Base-by-base conservation (phyloP, 2,888 invertebrate genomes). In the Xestia sexstrigata region DNA sequence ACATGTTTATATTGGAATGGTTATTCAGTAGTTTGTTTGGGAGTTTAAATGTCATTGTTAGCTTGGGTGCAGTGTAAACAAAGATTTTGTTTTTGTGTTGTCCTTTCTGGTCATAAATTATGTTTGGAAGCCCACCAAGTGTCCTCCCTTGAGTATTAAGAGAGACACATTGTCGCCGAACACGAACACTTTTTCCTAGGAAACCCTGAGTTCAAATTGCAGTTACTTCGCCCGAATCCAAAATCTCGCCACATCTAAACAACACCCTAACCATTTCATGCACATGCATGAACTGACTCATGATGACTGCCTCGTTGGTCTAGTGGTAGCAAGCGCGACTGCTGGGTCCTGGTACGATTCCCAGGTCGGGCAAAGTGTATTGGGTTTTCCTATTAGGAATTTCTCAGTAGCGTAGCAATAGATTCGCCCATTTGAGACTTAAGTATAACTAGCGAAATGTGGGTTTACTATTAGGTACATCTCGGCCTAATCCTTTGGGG, bases 21-120 rank as follows among this genome's bases (percentile, higher is more conserved):
- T 15, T 45, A 39, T 70, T 55, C 49, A 63, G 49, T 72, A 66
- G 81, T 81, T 78, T 83, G 73, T 82, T 82, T 88, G 70, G 67
- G 72, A 30, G 68, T 52, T 23, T 15, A 63, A 26, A 35, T 66
- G 65, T 60, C 45, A 52, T 70, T 49, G 42, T 75, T 52, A 80
- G 75, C 42, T 76, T 71, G 62, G 60, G 42, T 68, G 70, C 30
- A 83, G 35, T 1, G 35, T 47, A 71, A 83, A 77, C 66, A 81
- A 68, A 49, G n/a, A 17, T 60, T 45, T 81, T n/a, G n/a, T 60
- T 74, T 68, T 71, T 8, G 17, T 62, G 58, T 76, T 45, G 49
- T 52, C 71, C 9, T 26, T 83, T 0, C 11, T n/a, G 26, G 49
- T 80, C 23, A 80, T 65, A 39, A 23, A 83, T 72, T 63, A 23